Percentiles rank a stretch among this genome's conserved stretches.
Conservation (phyloP, 2,113 vertebrate species). For the Ariopsis seemanni region DNA sequence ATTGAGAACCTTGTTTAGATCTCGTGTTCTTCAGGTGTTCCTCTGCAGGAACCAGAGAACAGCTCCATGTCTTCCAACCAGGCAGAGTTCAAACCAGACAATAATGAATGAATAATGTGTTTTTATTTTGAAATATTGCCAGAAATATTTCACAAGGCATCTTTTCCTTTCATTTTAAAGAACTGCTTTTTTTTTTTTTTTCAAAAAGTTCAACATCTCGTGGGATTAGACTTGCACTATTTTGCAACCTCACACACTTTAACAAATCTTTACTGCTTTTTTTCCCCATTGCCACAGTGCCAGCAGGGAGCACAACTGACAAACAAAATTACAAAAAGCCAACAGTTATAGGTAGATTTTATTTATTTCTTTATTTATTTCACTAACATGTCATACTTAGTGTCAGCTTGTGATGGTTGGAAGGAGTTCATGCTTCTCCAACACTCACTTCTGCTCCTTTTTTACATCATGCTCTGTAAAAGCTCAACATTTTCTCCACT, state of each 20-base stretch:
- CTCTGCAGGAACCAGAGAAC: background rate
- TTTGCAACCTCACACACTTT: background rate
- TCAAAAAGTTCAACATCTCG: background rate
- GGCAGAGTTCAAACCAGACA: background rate
- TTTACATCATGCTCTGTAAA: background rate
- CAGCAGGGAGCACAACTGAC: background rate
- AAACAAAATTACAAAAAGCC: background rate
- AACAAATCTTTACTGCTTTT: background rate
- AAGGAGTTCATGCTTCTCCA: background rate
- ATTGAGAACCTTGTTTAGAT: background rate
- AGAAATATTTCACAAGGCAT: background rate
- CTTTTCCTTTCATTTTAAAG: too few species aligned
- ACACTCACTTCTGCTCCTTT: background rate
- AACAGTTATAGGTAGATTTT: background rate
- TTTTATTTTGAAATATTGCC: too few species aligned
- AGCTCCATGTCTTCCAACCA: background rate
- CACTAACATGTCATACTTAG: background rate
- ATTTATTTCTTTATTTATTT: background rate
- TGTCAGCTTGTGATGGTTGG: background rate
- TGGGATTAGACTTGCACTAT: background rate
- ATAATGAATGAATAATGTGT: background rate
- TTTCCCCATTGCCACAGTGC: background rate
- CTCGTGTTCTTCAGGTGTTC: background rate
- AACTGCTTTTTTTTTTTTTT: too few species aligned
- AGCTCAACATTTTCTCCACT: background rate